phyloP scores from a whole-genome alignment of 2,797 vertebrate species.

The Coregonus suidteri region DNA sequence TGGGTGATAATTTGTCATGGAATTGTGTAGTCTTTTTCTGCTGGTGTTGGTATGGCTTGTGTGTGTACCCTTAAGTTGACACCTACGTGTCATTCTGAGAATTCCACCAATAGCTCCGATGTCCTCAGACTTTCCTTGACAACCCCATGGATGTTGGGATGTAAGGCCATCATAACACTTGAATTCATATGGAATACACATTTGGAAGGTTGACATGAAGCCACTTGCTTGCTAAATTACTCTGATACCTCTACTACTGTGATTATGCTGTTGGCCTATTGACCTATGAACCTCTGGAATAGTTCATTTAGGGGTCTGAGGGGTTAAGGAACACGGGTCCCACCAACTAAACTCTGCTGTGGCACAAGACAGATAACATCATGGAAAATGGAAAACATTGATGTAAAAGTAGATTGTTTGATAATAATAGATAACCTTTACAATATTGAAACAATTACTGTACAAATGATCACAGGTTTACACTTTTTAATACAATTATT shows the following conservation, averaged over 20 bases:
- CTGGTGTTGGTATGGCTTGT: conserved; percentile 62
- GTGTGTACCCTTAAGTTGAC: conserved; percentile 73
- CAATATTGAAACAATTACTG: background rate
- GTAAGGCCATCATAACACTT: conserved; percentile 69
- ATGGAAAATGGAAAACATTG: background rate
- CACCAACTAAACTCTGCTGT: background rate
- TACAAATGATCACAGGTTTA: background rate
- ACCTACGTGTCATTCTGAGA: conserved; percentile 73
- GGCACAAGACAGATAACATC: background rate
- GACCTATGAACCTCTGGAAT: background rate
- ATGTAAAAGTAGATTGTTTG: background rate
- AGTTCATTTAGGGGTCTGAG: background rate
- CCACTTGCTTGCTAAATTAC: background rate
- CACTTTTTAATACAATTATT: too few species aligned
- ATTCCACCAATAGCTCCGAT: conserved; percentile 72
- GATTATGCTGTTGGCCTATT: background rate
- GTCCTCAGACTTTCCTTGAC: conserved; percentile 74
- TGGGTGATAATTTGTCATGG: conserved; percentile 75
- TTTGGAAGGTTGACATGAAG: conserved; percentile 20
- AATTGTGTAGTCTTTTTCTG: conserved; percentile 71
- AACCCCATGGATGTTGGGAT: conserved; percentile 73
- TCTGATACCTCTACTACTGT: too few species aligned
- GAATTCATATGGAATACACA: conserved; percentile 47
- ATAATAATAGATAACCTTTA: background rate
- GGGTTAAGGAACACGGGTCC: too few species aligned